A percentile compares a stretch with the other conserved stretches of the same genome.
These are phyloP conservation scores for Lanistes nyassanus DNA, from an alignment of 1,140 invertebrate species.

Conservation along the genomic window DNA sequence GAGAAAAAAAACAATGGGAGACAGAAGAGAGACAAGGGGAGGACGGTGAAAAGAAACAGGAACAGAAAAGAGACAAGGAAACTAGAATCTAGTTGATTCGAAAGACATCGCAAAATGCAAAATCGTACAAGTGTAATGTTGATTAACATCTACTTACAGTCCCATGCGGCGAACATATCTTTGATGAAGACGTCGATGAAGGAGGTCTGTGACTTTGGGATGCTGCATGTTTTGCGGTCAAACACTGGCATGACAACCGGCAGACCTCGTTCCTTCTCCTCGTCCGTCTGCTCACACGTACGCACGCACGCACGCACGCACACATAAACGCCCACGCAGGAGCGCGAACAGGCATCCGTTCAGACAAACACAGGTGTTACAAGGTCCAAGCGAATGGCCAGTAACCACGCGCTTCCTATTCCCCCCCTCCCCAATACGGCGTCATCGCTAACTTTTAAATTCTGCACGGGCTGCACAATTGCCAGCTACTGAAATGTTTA, in stretches of 20 bases:
- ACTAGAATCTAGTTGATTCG: not conserved
- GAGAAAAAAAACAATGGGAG: not conserved
- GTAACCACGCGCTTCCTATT: not conserved
- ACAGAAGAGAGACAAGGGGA: not conserved
- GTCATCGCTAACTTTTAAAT: too few relatives aligned
- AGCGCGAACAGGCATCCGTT: too few relatives aligned
- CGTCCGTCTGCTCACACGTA: constrained; percentile 79
- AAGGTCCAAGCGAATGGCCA: not conserved
- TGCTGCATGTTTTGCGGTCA: constrained; percentile 89
- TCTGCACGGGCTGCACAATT: not conserved
- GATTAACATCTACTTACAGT: constrained; percentile 75
- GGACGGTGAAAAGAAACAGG: not conserved
- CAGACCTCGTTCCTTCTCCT: constrained; percentile 85
- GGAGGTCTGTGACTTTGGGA: constrained; percentile 95
- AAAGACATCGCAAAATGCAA: not conserved
- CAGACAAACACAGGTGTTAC: too few relatives aligned
- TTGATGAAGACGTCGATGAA: constrained; percentile 97
- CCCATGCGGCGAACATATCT: constrained; percentile 97
- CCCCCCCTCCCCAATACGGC: too few relatives aligned
- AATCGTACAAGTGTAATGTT: not conserved
- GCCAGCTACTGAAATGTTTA: too few relatives aligned
- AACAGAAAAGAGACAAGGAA: not conserved
- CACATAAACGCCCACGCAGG: too few relatives aligned
- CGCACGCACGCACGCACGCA: too few relatives aligned
- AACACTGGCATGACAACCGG: constrained; percentile 98